Base-by-base conservation (phyloP, 2,113 vertebrate genomes). In the Clupea harengus region DNA sequence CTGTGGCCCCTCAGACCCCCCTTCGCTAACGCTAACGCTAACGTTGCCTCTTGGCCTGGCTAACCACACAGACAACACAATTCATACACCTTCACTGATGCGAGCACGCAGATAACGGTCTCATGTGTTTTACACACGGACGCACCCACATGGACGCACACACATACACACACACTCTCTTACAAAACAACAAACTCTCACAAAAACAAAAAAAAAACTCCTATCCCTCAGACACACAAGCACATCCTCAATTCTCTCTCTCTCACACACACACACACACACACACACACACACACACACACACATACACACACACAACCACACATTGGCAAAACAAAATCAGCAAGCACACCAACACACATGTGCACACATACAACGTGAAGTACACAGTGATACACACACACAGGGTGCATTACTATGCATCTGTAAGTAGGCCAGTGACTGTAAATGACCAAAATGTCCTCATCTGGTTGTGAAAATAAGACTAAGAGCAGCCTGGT, bases 1-100 rank as follows among this genome's bases (percentile, higher is more conserved):
- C 89, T 90, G 90, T 82, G 89, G 57, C 83, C 82, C 54, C 86
- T 78, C 81, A 54, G 25, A 78, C 72, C 28, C 11, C 72, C 13
- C 28, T n/a, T n/a, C n/a, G n/a, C n/a, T n/a, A n/a, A n/a, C n/a
- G 2, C 39, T 39, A 39, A 39, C 13, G 32, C 28, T 78, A 32
- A 15, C 25, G 11, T 4, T 32, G 28, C 13, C 72, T 78, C 72
- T 39, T 32, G 72, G 28, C 72, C 39, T 78, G 72, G 72, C 28
- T 17, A 78, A 78, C 72, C 10, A 78, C 20, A 18, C 25, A 39
- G 1, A 39, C 28, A 72, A 8, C 4, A 7, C 20, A 25, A 75
- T 28, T 32, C 67, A 28, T 13, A 75, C 64, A 75, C 25, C 32
- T 28, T 32, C 67, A 75, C 67, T 18, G 57, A n/a, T 64, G 20